Evolutionary conservation across 2,888 invertebrate species (phyloP), one percentile per base, ranked within the genome.

Genomic region (Shargacucullia verbasci): DNA sequence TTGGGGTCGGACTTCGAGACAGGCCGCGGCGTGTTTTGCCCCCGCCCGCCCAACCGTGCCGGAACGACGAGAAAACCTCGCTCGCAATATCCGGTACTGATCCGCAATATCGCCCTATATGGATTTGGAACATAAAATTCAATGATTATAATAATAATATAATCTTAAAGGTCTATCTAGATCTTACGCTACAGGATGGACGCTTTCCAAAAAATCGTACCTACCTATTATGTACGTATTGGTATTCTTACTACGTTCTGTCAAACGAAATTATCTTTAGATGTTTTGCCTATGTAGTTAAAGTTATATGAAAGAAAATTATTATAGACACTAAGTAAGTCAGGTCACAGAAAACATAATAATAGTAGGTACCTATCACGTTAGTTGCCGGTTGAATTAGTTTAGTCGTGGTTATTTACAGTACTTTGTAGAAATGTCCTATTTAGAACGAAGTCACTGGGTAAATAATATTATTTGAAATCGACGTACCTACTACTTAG

Each of bases 51-150:
- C 56, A 49, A 59, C 48, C 45, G 45, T 54, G 45, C 59, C 76
- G 78, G 77, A 78, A 79, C 76, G 76, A 64, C 64, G 76, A 71
- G 78, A 73, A 71, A 52, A 37, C 77, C 77, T 69, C 75, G 78
- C 75, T 80, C 73, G 82, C 81, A 86, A 86, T 87, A 87, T 87
- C 88, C 87, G 85, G 78, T 68, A 72, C 75, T 82, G 72, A 84
- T 82, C 82, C 83, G 80, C 80, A 83, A 85, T 84, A 85, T 83
- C 62, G 74, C 77, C 70, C 71, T 76, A 75, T 80, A 81, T 85
- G 81, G 83, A 82, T 87, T 84, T 77, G 79, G 81, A 75, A 79
- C 77, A 84, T 86, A 84, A 87, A 86, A 85, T 83, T 81, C 79
- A 83, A 86, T 83, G 83, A 84, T 85, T 82, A 83, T 74, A 73